phyloP scores from a whole-genome alignment of 2,113 vertebrate genomes.

The Hippoglossus stenolepis region DNA sequence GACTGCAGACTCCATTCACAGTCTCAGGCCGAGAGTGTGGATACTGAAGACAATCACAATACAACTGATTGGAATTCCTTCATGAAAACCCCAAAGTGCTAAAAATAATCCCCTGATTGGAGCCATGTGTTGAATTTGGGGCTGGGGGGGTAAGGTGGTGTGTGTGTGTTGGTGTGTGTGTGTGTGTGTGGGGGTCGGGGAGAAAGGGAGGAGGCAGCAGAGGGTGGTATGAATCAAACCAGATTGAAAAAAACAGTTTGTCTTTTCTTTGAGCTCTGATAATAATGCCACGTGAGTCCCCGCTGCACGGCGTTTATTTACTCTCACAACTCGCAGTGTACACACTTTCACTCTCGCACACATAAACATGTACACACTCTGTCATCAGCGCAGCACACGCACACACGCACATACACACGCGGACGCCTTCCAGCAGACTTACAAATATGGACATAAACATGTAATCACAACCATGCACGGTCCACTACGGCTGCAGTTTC shows the following conservation, averaged over 20 bases:
- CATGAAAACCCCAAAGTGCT: constrained; percentile 71
- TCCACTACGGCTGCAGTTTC: constrained; percentile 42
- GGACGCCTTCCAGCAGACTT: constrained; percentile 56
- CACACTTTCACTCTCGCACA: constrained; percentile 71
- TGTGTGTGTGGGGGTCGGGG: constrained; percentile 37
- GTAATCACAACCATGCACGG: constrained; percentile 67
- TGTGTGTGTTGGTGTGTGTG: background rate
- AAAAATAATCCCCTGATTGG: constrained; percentile 84
- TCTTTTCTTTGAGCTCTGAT: constrained; percentile 84
- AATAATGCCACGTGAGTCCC: constrained; percentile 82
- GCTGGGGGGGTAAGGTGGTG: constrained; percentile 42
- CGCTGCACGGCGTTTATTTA: constrained; percentile 82
- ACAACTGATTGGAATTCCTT: constrained; percentile 77
- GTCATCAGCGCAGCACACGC: constrained; percentile 28
- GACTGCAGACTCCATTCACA: constrained; percentile 44
- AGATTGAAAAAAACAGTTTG: constrained; percentile 80
- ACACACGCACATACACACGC: constrained; percentile 34
- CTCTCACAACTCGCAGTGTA: constrained; percentile 81
- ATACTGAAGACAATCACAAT: constrained; percentile 69
- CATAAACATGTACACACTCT: constrained; percentile 46
- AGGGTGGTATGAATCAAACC: constrained; percentile 77
- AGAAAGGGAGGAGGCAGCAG: constrained; percentile 56
- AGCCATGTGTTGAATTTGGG: constrained; percentile 80
- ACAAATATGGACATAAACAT: constrained; percentile 76
- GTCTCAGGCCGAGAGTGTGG: background rate